Base-by-base conservation (phyloP, 2,113 vertebrate species). In the Psittacus erithacus region DNA sequence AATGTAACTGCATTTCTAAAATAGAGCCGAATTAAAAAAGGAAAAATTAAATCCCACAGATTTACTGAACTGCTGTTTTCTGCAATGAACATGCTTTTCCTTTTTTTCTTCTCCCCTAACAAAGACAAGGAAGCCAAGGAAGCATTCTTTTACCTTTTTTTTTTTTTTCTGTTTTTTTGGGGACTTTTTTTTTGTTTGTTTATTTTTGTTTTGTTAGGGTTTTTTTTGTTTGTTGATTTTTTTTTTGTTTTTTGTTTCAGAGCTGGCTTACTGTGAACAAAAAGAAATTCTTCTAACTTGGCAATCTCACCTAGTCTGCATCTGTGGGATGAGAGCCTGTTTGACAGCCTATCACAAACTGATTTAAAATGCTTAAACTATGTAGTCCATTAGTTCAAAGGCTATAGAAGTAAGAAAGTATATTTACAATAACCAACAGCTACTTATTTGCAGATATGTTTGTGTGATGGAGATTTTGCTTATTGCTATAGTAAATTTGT, bases 301-400 rank as follows among this genome's bases (percentile, higher is more conserved):
- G 87, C 94, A 65, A 88, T 49, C 39, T 84, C 73, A 83, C 16
- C 7, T n/a, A 38, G 80, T 67, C 50, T 64, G 29, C 78, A 38
- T 53, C 35, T 83, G 43, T 23, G 13, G 39, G 60, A 62, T 93
- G 62, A 93, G 14, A 91, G 13, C 38, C 77, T 83, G 13, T 68
- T 76, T 75, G 81, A 79, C 44, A 92, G 57, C 41, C 33, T 74
- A 12, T 76, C 8, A 33, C 63, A 90, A 94, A 92, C 41, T 79
- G 86, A 93, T 96, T 95, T 65, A 82, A 96, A 95, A 86, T 82
- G 74, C 53, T 43, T 74, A n/a, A 86, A 50, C n/a, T 94, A 75
- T 80, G 96, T 91, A 82, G 25, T 83, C 50, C 80, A 29, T 80
- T 94, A 89, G 20, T 91, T 97, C 86, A 96, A 75, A 63, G 57